Percentiles rank a stretch among this genome's conserved stretches.
Conservation (phyloP, 2,797 vertebrate species). For the Enteromius thamalakanensis region DNA sequence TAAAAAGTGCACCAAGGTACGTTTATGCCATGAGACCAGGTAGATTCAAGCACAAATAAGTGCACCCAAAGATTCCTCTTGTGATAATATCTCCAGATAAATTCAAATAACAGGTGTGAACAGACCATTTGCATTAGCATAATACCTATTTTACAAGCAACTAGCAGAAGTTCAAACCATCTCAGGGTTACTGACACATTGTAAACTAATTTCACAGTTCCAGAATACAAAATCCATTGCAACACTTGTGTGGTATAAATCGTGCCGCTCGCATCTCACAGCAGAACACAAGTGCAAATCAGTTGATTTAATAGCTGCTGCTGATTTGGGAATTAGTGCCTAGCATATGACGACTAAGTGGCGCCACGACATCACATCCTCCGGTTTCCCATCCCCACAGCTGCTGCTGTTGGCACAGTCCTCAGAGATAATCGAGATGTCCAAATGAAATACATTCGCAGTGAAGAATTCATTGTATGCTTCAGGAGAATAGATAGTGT, state of each 20-base stretch:
- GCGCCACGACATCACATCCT: conserved; percentile 40
- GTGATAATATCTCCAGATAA: not conserved
- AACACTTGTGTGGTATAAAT: conserved; percentile 35
- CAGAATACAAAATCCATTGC: not conserved
- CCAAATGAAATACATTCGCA: conserved; percentile 63
- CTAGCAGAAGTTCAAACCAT: conserved; percentile 4
- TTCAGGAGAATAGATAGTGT: conserved; percentile 6
- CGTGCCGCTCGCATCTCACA: not conserved
- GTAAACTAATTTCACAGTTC: not conserved
- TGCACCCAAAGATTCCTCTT: not conserved
- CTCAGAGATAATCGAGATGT: conserved; percentile 63
- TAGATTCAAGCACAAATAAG: not conserved
- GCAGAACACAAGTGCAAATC: conserved; percentile 34
- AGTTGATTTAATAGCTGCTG: conserved; percentile 42
- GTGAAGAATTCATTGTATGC: conserved; percentile 4
- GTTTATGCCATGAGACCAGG: too few species aligned
- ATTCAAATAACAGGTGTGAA: conserved; percentile 8
- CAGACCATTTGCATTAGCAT: not conserved
- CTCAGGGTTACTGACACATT: not conserved
- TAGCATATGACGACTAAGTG: conserved; percentile 34
- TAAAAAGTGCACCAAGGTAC: too few species aligned
- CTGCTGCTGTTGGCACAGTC: conserved; percentile 66
- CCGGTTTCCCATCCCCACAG: conserved; percentile 53
- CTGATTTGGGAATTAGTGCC: conserved; percentile 37
- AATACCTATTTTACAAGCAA: not conserved